A percentile compares a stretch with the other conserved stretches of the same genome.
These are phyloP conservation scores for Laothoe populi DNA, from an alignment of 2,888 invertebrate genomes.

Conservation along the genomic window DNA sequence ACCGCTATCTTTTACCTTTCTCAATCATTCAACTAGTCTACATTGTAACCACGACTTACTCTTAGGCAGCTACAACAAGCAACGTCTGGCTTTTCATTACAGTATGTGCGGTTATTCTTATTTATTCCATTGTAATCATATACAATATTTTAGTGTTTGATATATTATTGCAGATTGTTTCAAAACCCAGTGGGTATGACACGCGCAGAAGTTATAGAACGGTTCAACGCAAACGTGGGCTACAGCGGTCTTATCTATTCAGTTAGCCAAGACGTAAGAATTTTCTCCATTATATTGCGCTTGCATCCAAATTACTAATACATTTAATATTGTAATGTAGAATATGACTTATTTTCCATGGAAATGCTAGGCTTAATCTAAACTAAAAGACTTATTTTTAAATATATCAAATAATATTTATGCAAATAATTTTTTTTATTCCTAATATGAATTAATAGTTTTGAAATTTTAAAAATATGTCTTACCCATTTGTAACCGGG, in stretches of 20 bases:
- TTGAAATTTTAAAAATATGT: background rate
- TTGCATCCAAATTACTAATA: conserved; percentile 38
- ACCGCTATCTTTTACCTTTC: too few species aligned
- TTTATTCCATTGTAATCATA: background rate
- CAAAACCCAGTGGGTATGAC: conserved; percentile 84
- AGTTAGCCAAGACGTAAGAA: conserved; percentile 96
- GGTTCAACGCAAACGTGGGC: conserved; percentile 99
- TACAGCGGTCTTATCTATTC: conserved; percentile 99
- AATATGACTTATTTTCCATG: conserved; percentile 33
- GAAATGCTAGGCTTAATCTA: conserved; percentile 17
- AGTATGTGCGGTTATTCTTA: too few species aligned
- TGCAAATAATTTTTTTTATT: background rate
- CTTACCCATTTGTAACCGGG: background rate
- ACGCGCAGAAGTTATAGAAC: conserved; percentile 91
- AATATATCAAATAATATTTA: background rate
- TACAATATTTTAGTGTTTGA: background rate
- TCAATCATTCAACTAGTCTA: too few species aligned
- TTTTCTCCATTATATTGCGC: conserved; percentile 27
- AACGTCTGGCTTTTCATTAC: too few species aligned
- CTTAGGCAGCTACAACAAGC: too few species aligned
- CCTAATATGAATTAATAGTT: background rate
- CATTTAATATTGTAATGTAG: conserved; percentile 13
- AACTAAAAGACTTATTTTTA: background rate
- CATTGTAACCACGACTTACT: too few species aligned
- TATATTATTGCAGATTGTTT: conserved; percentile 68